Evolutionary conservation across 2,113 vertebrate species (phyloP).

Genomic region (Elachura formosa): DNA sequence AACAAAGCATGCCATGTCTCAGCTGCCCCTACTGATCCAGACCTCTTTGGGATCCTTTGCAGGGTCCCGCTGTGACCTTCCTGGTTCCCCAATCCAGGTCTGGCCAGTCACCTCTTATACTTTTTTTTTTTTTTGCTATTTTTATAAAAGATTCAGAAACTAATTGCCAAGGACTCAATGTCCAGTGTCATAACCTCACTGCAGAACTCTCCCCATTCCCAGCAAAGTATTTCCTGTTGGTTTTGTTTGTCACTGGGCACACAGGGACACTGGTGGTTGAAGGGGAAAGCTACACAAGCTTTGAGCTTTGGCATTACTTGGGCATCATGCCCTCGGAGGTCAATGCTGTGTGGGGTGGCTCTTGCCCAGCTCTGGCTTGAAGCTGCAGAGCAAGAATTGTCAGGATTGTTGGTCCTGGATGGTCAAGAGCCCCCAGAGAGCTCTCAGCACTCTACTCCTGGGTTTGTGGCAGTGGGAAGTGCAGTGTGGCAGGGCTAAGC

Average conservation of each 20-base stretch:
- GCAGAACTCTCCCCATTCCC: background rate
- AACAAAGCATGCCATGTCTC: background rate
- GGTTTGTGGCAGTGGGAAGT: background rate
- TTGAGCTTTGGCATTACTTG: background rate
- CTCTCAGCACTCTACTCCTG: background rate
- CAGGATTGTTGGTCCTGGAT: background rate
- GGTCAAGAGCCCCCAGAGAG: background rate
- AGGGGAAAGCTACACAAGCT: background rate
- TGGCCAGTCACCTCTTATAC: background rate
- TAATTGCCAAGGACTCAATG: slow-evolving; percentile 30
- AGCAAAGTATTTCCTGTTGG: slow-evolving; percentile 34
- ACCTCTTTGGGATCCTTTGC: rapidly evolving
- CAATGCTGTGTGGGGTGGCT: background rate
- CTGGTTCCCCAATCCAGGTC: background rate
- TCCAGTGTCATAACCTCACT: slow-evolving; percentile 18
- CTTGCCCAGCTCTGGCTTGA: background rate
- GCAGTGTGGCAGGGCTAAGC: background rate
- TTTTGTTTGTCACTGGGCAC: slow-evolving; percentile 29
- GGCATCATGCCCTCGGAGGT: background rate
- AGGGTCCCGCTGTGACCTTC: background rate
- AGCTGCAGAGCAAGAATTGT: background rate
- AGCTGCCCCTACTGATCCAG: background rate
- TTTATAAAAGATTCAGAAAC: background rate
- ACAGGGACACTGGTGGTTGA: background rate
- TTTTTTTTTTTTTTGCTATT: background rate